phyloP scores from a whole-genome alignment of 2,888 invertebrate species.

The Agriopis leucophaearia region DNA sequence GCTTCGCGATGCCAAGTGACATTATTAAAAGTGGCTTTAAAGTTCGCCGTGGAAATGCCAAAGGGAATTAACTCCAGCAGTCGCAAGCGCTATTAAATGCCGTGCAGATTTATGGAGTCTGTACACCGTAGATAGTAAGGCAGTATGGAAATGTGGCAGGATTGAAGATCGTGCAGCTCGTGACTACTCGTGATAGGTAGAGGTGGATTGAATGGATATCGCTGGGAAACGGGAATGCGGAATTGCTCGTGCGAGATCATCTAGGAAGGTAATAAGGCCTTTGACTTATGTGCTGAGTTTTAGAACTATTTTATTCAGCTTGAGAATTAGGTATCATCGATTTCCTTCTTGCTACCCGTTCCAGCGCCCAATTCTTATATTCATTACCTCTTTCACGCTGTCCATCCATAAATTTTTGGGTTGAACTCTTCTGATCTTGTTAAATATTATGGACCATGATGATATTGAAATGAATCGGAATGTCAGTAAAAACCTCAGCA shows the following conservation, averaged over 20 bases:
- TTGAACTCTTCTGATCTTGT: background rate
- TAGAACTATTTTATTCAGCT: background rate
- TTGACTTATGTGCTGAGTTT: background rate
- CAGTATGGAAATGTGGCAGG: conserved; percentile 2
- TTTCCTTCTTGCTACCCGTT: background rate
- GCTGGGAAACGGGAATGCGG: conserved; percentile 1
- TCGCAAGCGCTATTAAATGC: conserved; percentile 16
- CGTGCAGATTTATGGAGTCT: conserved; percentile 17
- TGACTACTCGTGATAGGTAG: conserved; percentile 21
- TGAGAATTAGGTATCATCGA: background rate
- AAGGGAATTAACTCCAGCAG: conserved; percentile 22
- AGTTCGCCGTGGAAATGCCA: conserved; percentile 29
- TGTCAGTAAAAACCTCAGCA: background rate
- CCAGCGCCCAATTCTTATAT: background rate
- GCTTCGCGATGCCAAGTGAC: background rate
- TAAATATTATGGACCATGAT: background rate
- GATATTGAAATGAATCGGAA: background rate
- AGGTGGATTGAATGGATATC: background rate
- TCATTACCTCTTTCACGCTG: background rate
- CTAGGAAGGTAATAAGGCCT: background rate
- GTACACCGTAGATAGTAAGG: background rate
- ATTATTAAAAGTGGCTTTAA: conserved; percentile 9
- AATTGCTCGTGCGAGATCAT: background rate
- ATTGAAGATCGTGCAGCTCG: conserved; percentile 25
- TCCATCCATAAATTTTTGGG: background rate